Evolutionary conservation across 1,140 invertebrate genomes (phyloP), one percentile per base, ranked within the genome.

Genomic region (Papilio xuthus): DNA sequence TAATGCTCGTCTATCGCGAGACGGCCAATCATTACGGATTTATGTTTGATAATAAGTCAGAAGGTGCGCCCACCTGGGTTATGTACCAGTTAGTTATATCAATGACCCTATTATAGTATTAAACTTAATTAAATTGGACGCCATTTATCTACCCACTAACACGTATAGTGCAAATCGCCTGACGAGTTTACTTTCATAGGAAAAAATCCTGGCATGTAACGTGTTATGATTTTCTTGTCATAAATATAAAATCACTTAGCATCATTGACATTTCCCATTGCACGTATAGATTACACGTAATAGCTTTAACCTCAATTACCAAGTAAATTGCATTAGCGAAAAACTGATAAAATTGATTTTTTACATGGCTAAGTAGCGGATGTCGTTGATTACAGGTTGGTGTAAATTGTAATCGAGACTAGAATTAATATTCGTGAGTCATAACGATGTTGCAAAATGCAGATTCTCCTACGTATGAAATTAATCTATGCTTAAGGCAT

Each of bases 1-100:
- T 84, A 85, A 84, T 85, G 79, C 77, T 80, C 86, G 77, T 76
- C 83, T 83, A 84, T 87, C 72, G 63, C 79, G 32, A 77, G 79
- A 81, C 79, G 79, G 75, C 63, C 85, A 82, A 87, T 87, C 86
- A 83, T 84, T 86, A 88, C 80, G 82, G 82, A 86, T 86, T 87
- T 88, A 88, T 88, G 85, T 75, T 73, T 74, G 78, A 85, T 87
- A 87, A 83, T 84, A 83, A 81, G 79, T 84, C 77, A 75, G 78
- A 37, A 75, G 63, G 37, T 74, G 78, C 83, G 78, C 83, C 85
- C 82, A 85, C 79, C 23, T 79, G 67, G 73, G 53, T 78, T 71
- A 44, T 44, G 23, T 74, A 32, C n/a, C 37, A 6, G 67, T 69
- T 69, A 37, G 26, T 44, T 23, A 44, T 26, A 18, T 72, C 70